Base-by-base conservation (phyloP, 1,140 invertebrate species). In the Chrysoperla carnea region DNA sequence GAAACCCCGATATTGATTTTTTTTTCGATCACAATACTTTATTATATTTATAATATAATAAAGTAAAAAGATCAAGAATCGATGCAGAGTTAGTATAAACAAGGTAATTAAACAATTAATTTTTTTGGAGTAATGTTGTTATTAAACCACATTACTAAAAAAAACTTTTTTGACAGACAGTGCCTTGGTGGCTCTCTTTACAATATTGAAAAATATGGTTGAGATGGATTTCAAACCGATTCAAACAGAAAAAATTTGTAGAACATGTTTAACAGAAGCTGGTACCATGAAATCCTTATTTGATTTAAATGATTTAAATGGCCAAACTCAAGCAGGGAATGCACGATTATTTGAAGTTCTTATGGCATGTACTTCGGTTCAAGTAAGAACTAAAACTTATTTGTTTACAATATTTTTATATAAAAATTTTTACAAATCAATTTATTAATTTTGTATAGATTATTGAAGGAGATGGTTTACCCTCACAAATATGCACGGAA, bases 381-480 rank as follows among this genome's bases (percentile, higher is more conserved):
- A 51, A 43, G 49, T 50, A 44, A 36, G 29, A 12, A 11, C 3
- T 13, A n/a, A 41, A 41, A 12, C 6, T 14, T 8, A 40, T 41
- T 28, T 8, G 17, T 35, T 39, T 15, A 36, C 27, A 12, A 29
- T 15, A 5, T 27, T 37, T 44, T 7, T 37, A 47, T n/a, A 37
- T 47, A 36, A 23, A 14, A n/a, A 33, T 29, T 33, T 36, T 36
- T 35, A 31, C 28, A 6, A 15, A 29, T 40, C 8, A 2, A 38
- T 40, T 23, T 40, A 29, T 40, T 40, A 4, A 40, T n/a, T 40
- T 12, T 28, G 37, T 43, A 42, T 12, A 15, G 27, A 15, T 36
- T 38, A 41, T 29, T 41, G 56, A 59, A 52, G 54, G 54, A 37
- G 64, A 66, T 50, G 60, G 60, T 4, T 51, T 65, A 40, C 64